Evolutionary conservation across 2,888 invertebrate species (phyloP), one percentile per base, ranked within the genome.

Genomic region (Drepanosiphum platanoidis): DNA sequence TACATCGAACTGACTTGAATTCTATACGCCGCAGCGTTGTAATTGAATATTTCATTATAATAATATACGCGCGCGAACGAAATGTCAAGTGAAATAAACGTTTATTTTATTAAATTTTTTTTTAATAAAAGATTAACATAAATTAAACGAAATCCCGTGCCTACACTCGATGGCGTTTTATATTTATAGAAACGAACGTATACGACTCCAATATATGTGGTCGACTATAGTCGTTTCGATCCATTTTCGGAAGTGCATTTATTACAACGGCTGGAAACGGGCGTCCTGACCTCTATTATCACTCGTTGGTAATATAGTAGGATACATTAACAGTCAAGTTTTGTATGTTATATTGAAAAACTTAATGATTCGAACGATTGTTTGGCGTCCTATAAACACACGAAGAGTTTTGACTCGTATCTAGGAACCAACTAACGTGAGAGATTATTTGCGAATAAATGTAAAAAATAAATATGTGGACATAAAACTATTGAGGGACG

Each of bases 171-270:
- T n/a, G 22, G 8, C 61, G 1, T 9, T 22, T n/a, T n/a, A n/a
- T 9, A 9, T 61, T 61, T 61, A 9, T 61, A 11, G 61, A 74
- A 74, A 52, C 7, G 13, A 7, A 52, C 11, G 22, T 39, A 71
- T 36, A 27, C n/a, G 42, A 42, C 27, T 42, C 13, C 2, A n/a
- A 34, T 9, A 18, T 58, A 2, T 11, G 9, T 30, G 7, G 42
- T 42, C 42, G 75, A 52, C 52, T 72, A 18, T 61, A 58, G n/a
- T 58, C 27, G 75, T 75, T 75, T 75, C 75, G 58, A 75, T 58
- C 75, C 75, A n/a, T 75, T 58, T 75, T 75, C n/a, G 75, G 75
- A 75, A 75, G 36, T 27, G 36, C n/a, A n/a, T n/a, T 27, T 13
- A n/a, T 5, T 11, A 61, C 1, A 36, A 36, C 22, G 34, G n/a